Evolutionary conservation across 2,888 invertebrate genomes (phyloP), one percentile per base, ranked within the genome.

Genomic region (Ormia ochracea): DNA sequence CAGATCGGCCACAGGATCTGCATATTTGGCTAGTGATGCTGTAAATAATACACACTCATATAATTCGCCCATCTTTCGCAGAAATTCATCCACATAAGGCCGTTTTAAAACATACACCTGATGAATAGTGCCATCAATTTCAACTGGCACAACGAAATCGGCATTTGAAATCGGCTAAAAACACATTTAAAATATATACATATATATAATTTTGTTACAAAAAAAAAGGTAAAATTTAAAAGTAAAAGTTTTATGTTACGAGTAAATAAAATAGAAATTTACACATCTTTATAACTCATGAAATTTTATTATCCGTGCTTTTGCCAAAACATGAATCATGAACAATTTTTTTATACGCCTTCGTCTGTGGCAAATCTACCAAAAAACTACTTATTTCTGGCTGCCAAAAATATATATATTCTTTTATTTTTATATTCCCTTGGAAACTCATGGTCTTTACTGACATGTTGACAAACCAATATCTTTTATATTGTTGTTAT

Each of bases 31-130:
- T 89, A 99, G 93, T 91, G 98, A 98, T 84, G 99, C 99, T 84
- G 99, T 99, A 92, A 99, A 99, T 86, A 99, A 93, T 85, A 99
- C 96, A 91, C 99, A 99, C 91, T 99, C 99, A 91, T 98, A 99
- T 82, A 98, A 92, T 91, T 98, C 97, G 78, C 99, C 99, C 94
- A 99, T 98, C 86, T 96, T 94, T 89, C 97, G 95, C 82, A 99
- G 93, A 91, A 99, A 99, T 90, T 98, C 98, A 91, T 99, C 99
- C 66, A 99, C 99, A 91, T 98, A 96, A 90, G 99, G 99, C 92
- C 99, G 93, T 92, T 99, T 99, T 90, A 99, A 92, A 82, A 99
- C 99, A 91, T 99, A 99, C 86, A 96, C 96, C 91, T 99, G 99
- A 91, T 99, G 99, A 81, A 98, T 95, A 59, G 97, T 97, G 84